Percentiles rank a stretch among this genome's conserved stretches.
phyloP scores from a whole-genome alignment of 1,140 invertebrate species.

The Micrasema longulum region DNA sequence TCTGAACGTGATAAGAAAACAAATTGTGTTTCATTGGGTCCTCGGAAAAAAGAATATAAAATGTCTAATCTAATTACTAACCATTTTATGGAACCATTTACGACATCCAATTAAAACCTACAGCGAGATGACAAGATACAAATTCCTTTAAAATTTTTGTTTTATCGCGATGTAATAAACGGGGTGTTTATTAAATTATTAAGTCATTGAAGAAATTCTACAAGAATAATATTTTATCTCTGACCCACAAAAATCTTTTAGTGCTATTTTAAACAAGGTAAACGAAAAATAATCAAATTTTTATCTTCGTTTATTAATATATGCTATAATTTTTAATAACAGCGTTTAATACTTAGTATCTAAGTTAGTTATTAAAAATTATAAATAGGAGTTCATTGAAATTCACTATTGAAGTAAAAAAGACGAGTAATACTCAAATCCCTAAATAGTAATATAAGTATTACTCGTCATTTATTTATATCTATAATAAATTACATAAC shows the following conservation, averaged over 20 bases:
- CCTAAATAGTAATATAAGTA: too few relatives aligned
- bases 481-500: too few relatives aligned
- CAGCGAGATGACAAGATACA: slow-evolving; percentile 2
- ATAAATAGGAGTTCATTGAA: too few relatives aligned
- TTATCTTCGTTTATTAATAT: too few relatives aligned
- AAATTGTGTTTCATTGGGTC: slow-evolving; percentile 24
- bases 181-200: neutral
- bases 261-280: neutral
- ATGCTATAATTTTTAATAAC: too few relatives aligned
- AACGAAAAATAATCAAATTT: too few relatives aligned
- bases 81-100: slow-evolving; percentile 35
- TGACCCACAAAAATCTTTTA: neutral
- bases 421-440: too few relatives aligned
- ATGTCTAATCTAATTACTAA: slow-evolving; percentile 35
- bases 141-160: neutral
- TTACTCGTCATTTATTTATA: too few relatives aligned
- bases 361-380: too few relatives aligned
- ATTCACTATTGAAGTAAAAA: too few relatives aligned
- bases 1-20: slow-evolving; percentile 43
- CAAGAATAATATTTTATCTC: too few relatives aligned
- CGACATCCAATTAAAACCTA: slow-evolving; percentile 27
- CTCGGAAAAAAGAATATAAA: slow-evolving; percentile 17
- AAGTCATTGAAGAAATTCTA: neutral
- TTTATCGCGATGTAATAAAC: neutral
- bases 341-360: too few relatives aligned